Evolutionary conservation across 2,797 vertebrate species (phyloP), one percentile per base, ranked within the genome.

Genomic region (Clarias laeviceps): DNA sequence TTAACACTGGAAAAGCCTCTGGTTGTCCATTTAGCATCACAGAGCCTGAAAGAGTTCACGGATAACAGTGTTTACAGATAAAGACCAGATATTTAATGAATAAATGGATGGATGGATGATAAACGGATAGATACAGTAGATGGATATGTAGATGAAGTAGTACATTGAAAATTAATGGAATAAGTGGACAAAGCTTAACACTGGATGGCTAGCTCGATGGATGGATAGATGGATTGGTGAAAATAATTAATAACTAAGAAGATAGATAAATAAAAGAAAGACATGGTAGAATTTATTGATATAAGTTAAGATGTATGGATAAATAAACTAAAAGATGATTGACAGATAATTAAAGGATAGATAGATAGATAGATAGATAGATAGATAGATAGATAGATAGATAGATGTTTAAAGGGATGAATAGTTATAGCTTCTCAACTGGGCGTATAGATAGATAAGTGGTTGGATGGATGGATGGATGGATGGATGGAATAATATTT

Each of bases 1-100:
- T 93, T 4, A 90, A 87, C 72, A 97, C 95, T 0, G 98, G 97
- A 87, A 98, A 78, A 0, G 17, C 7, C 86, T 94, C 93, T 18
- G 94, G 93, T 80, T 91, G 94, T 24, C 96, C 95, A 0, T 96
- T 95, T 76, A 97, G 87, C 0, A 88, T 95, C 82, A 97, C 95
- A 1, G 94, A 87, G 0, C 96, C 97, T 98, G 89, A 0, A 83
- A 69, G 61, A 84, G 12, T 57, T n/a, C 24, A 72, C 24, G 7
- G 12, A 54, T 2, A 17, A 50, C n/a, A 54, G 37, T 27, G n/a
- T 27, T 7, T 54, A 74, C 18, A 1, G 6, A 3, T 14, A 74
- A 27, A 5, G 14, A n/a, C 27, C 40, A 27, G 45, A 54, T 6
- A 54, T 74, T 74, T 74, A 27, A 54, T 27, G 20, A 11, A 68